phyloP scores from a whole-genome alignment of 2,113 vertebrate genomes.

The Pterocles orientalis region DNA sequence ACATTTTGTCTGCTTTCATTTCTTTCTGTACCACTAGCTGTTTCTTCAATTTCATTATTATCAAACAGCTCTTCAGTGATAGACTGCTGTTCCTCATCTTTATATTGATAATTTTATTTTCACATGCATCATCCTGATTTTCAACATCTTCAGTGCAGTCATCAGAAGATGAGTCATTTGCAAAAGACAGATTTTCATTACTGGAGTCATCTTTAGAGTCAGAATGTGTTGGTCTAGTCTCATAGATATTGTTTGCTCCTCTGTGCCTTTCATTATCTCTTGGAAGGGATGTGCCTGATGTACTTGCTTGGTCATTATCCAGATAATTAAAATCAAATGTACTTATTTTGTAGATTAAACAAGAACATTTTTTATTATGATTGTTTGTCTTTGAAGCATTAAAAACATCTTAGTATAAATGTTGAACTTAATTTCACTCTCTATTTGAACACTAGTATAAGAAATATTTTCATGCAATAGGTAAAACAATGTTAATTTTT shows the following conservation, averaged over 20 bases:
- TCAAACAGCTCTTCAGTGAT: constrained; percentile 74
- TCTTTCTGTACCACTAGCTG: constrained; percentile 69
- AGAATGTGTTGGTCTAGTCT: constrained; percentile 75
- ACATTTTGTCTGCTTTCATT: constrained; percentile 75
- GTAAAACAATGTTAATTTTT: constrained; percentile 55
- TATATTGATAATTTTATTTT: constrained; percentile 81
- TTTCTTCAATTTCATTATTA: constrained; percentile 77
- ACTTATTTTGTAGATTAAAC: constrained; percentile 81
- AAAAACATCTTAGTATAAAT: constrained; percentile 66
- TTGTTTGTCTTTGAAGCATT: constrained; percentile 75
- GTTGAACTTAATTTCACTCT: constrained; percentile 66
- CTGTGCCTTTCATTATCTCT: constrained; percentile 78
- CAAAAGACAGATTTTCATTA: constrained; percentile 79
- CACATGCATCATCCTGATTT: constrained; percentile 77
- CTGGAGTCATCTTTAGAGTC: constrained; percentile 72
- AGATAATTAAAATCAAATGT: constrained; percentile 83
- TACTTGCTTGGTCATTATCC: constrained; percentile 77
- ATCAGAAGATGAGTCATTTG: constrained; percentile 79
- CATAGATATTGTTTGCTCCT: constrained; percentile 76
- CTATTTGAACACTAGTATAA: constrained; percentile 65
- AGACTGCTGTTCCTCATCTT: constrained; percentile 79
- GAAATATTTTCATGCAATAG: constrained; percentile 38
- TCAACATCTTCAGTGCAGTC: constrained; percentile 70
- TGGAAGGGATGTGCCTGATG: constrained; percentile 77
- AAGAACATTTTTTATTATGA: constrained; percentile 76